A percentile compares a stretch with the other conserved stretches of the same genome.
These are phyloP conservation scores for Pristionchus pacificus DNA, from an alignment of 1,140 invertebrate genomes.

Conservation along the genomic window DNA sequence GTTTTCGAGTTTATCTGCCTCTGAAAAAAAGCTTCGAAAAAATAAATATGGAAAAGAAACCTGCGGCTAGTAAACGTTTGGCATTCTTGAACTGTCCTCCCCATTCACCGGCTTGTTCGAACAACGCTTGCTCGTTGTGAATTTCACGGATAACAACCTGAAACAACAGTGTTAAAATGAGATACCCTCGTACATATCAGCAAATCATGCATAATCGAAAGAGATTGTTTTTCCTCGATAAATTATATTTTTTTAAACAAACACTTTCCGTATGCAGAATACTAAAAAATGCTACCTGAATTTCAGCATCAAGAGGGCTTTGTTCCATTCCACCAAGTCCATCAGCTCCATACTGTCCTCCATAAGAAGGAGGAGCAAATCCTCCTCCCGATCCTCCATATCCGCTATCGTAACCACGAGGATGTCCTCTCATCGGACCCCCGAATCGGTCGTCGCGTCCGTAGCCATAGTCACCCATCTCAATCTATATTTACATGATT, in stretches of 20 bases:
- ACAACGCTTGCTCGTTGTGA: conserved; percentile 23
- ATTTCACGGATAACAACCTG: conserved; percentile 34
- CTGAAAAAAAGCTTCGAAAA: conserved; percentile 9
- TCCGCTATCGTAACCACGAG: conserved; percentile 7
- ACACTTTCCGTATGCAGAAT: background rate
- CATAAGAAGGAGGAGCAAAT: conserved; percentile 2
- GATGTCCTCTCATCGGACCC: background rate
- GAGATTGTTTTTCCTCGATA: background rate
- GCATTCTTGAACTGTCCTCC: conserved; percentile 39
- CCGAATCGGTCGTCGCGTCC: background rate
- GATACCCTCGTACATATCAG: too few species aligned
- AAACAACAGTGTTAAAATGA: background rate
- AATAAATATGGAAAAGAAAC: background rate
- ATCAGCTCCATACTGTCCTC: conserved; percentile 17
- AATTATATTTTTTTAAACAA: background rate
- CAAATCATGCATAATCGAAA: too few species aligned
- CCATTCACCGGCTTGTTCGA: conserved; percentile 33
- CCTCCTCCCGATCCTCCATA: conserved; percentile 12
- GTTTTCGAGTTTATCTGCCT: conserved; percentile 34
- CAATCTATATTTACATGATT: too few species aligned
- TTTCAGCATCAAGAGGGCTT: conserved; percentile 36
- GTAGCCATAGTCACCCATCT: background rate
- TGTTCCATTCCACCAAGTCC: conserved; percentile 20
- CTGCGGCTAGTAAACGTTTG: conserved; percentile 23
- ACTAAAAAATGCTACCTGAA: conserved; percentile 8